A percentile compares a stretch with the other conserved stretches of the same genome.
Evolutionary conservation across 2,113 vertebrate species (phyloP).

Genomic region (Boulengeromyrus knoepffleri): DNA sequence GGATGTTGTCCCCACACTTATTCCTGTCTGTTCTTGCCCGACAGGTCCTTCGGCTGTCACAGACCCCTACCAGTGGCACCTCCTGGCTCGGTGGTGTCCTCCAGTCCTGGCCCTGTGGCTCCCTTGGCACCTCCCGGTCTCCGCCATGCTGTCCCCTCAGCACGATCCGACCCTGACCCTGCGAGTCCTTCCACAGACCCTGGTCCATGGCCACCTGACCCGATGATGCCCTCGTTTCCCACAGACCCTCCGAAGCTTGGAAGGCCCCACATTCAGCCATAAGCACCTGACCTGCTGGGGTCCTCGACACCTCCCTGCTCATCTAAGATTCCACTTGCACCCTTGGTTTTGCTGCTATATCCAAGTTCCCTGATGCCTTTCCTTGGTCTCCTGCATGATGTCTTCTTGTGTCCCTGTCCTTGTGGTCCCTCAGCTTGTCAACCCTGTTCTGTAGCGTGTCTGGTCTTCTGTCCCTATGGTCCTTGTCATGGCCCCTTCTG

Average conservation of each 20-base stretch:
- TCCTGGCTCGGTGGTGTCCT: not conserved
- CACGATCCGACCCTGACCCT: not conserved
- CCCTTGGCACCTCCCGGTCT: not conserved
- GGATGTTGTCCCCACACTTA: too few relatives aligned
- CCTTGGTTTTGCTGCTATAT: not conserved
- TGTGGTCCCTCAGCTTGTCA: not conserved
- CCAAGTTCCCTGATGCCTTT: not conserved
- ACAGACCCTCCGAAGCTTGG: not conserved
- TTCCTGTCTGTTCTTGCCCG: too few relatives aligned
- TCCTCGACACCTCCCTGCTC: not conserved
- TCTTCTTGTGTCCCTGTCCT: not conserved
- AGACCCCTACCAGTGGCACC: too few relatives aligned
- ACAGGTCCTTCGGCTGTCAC: too few relatives aligned
- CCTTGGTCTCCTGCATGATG: not conserved
- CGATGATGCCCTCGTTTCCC: not conserved
- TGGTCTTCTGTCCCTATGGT: not conserved
- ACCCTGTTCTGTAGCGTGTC: not conserved
- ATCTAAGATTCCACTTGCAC: not conserved
- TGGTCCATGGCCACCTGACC: not conserved
- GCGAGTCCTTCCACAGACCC: not conserved
- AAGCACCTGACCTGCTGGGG: not conserved
- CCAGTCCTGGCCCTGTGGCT: not conserved
- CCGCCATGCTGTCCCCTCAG: not conserved
- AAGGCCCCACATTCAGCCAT: not conserved
- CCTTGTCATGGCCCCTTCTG: too few relatives aligned